Evolutionary conservation across 2,113 vertebrate species (phyloP), one percentile per base, ranked within the genome.

Genomic region (Stegastes partitus): DNA sequence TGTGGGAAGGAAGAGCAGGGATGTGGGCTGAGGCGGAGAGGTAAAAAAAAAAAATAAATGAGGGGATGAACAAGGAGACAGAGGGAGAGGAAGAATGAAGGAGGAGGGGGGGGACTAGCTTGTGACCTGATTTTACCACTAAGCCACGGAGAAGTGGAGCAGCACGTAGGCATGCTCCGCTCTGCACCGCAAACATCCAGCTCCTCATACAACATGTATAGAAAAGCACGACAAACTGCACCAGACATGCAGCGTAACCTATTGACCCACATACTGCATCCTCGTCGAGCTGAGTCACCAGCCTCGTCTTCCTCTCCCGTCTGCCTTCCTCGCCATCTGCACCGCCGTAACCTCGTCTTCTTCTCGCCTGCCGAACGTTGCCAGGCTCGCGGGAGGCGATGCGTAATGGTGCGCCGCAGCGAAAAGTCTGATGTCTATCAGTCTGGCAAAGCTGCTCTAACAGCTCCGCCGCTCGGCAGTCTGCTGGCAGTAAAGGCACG

Each of bases 51-150:
- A 10, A 21, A 21, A 21, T 34, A 34, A 34, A 69, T 3, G 45
- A 62, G 64, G 55, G 73, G 62, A 57, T 47, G 45, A 19, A 18
- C 45, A 71, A 42, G 54, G 9, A 77, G 56, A 69, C n/a, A 67
- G 28, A 49, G 61, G 25, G 65, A 74, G 64, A 61, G 44, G 56
- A 45, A 16, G 55, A 44, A 50, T 62, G 75, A 75, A 26, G 23
- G 59, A 23, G 64, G 72, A 51, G 55, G 34, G 22, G 63, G 39
- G 4, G 42, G 71, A 31, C 61, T 63, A 56, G 84, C 77, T 77
- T 47, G 68, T 93, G 92, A 92, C 92, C 92, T 85, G 90, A 92
- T 92, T 94, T 94, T 79, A 72, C 56, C 66, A 70, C 69, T 81
- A 89, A 91, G 88, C 88, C 87, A 78, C 8, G 31, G 61, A 81